Percentiles rank a stretch among this genome's conserved stretches.
Conservation (phyloP, 2,113 vertebrate genomes). For the Boulengeromyrus knoepffleri region DNA sequence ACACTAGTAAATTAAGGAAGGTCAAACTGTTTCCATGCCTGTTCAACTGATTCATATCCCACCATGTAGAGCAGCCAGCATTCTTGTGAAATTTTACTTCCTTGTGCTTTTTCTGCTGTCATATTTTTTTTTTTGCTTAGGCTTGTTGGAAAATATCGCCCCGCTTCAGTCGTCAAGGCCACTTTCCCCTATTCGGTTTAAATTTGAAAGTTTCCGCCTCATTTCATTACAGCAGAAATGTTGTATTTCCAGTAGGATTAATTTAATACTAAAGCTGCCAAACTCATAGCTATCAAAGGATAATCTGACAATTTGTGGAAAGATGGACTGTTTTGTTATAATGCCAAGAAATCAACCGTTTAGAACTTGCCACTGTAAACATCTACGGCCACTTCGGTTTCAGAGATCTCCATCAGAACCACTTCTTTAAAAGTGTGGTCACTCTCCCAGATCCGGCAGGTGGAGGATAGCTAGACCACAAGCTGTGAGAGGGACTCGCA, state of each 20-base stretch:
- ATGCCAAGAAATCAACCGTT: background rate
- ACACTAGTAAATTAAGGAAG: background rate
- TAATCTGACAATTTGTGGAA: background rate
- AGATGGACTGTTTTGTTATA: background rate
- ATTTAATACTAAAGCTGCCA: background rate
- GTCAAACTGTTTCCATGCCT: background rate
- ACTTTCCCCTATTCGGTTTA: background rate
- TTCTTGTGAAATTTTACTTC: background rate
- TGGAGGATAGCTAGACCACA: background rate
- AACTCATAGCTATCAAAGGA: background rate
- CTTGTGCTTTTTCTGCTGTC: background rate
- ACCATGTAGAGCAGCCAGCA: background rate
- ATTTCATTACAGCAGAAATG: background rate
- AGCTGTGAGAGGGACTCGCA: background rate
- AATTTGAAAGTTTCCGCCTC: background rate
- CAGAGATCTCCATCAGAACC: background rate
- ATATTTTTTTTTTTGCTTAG: background rate
- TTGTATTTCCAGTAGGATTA: background rate
- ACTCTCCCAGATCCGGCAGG: background rate
- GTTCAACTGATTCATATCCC: background rate
- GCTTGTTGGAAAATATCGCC: background rate
- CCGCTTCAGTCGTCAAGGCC: background rate
- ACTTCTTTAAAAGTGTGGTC: background rate
- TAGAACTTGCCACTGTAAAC: background rate
- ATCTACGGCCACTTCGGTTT: background rate